A percentile compares a stretch with the other conserved stretches of the same genome.
These are phyloP conservation scores for Carollia perspicillata DNA, from an alignment of 2,113 vertebrate genomes.

Conservation along the genomic window DNA sequence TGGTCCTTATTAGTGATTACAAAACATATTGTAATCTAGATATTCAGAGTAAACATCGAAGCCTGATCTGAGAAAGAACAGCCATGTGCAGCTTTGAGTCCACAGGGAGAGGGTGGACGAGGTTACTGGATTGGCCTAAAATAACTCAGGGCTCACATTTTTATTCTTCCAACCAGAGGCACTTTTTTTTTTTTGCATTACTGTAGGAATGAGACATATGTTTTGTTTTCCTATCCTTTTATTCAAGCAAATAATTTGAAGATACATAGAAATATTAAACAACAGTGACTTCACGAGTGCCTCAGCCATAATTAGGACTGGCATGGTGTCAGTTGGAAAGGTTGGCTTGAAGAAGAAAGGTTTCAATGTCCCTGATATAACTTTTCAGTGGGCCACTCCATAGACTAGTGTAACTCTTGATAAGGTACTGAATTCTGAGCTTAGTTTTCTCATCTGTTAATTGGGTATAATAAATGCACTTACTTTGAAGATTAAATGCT, in stretches of 20 bases:
- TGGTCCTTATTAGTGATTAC: constrained; percentile 59
- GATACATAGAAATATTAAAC: background rate
- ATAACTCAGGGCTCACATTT: background rate
- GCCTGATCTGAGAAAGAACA: background rate
- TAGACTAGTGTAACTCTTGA: background rate
- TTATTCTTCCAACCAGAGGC: background rate
- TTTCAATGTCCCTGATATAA: background rate
- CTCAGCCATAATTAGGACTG: background rate
- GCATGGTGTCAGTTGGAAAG: background rate
- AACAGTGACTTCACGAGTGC: background rate
- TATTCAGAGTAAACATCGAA: constrained; percentile 26
- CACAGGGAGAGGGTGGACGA: background rate
- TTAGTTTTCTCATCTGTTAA: background rate
- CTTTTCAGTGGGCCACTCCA: background rate
- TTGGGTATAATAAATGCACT: background rate
- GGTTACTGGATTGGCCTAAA: background rate
- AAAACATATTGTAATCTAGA: constrained; percentile 51
- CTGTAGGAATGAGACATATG: background rate
- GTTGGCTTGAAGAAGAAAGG: background rate
- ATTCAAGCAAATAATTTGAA: background rate
- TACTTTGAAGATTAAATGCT: background rate
- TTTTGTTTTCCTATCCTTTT: constrained; percentile 24
- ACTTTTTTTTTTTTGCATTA: background rate
- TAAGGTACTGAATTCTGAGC: background rate
- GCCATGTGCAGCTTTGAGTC: constrained; percentile 25